Evolutionary conservation across 2,888 invertebrate species (phyloP), one percentile per base, ranked within the genome.

Genomic region (Dasypogon diadema): DNA sequence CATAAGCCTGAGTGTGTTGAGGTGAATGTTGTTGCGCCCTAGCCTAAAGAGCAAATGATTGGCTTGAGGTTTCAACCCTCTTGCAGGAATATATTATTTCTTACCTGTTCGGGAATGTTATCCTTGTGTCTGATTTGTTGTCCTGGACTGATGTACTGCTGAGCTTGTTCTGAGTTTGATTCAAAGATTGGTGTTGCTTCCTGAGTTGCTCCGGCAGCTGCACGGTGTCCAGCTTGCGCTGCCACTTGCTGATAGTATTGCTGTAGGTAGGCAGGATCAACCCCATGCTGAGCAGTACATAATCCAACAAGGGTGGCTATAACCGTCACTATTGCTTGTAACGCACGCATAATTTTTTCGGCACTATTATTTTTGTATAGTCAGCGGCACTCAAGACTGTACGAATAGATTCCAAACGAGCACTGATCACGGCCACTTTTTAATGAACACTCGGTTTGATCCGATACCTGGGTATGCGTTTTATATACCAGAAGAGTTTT

Each of bases 81-180:
- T 5, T n/a, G 3, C 30, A 30, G 30, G 8, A 30, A n/a, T 22
- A 12, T 70, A 10, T 30, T 12, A 60, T 26, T 60, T 14, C n/a
- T 76, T 81, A 83, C 82, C 80, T 83, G 86, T 51, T 85, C 86
- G 54, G 83, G 83, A 16, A 84, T 85, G 30, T 83, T 85, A 79
- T 86, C 86, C 81, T 86, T 86, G 1, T 87, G 80, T 63, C 87
- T 83, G 77, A 87, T 82, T 80, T 87, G 87, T 78, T 87, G 87
- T 79, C 84, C 87, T 26, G 88, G 87, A 48, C 84, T 86, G 34
- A 88, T 87, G 76, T 88, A 87, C 73, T 86, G 87, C 85, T 88
- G 85, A 85, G 86, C 84, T 86, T 83, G 83, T 79, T 85, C 85
- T 26, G 84, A 88, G 46, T 88, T 87, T 74, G 85, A 84, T 80